Conservation (phyloP, 1,140 invertebrate species). For the Apis laboriosa region DNA sequence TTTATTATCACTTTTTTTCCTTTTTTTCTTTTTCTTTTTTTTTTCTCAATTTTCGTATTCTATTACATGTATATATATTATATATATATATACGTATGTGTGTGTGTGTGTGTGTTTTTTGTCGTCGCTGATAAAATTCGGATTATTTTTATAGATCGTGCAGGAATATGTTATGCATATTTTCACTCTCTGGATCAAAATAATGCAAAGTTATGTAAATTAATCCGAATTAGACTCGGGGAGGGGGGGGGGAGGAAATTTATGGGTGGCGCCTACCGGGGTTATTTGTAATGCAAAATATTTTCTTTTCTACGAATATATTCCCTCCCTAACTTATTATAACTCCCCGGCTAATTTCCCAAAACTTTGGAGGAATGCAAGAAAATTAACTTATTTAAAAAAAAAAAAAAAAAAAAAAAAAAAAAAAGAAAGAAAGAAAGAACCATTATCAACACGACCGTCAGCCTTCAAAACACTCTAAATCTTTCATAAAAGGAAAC, state of each 20-base stretch:
- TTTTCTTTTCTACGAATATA: neutral
- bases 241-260: too few relatives aligned
- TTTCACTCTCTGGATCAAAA: neutral
- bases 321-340: too few relatives aligned
- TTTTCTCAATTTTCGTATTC: neutral
- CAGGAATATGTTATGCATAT: neutral
- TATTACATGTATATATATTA: too few relatives aligned
- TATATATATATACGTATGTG: too few relatives aligned
- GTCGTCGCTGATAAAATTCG: neutral
- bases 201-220: slow-evolving; percentile 4
- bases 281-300: neutral
- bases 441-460: neutral
- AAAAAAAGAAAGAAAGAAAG: too few relatives aligned
- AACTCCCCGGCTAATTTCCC: too few relatives aligned
- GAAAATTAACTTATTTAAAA: too few relatives aligned
- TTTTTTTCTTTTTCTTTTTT: too few relatives aligned
- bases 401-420: too few relatives aligned
- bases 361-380: too few relatives aligned
- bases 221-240: neutral
- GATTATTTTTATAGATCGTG: neutral
- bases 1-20: neutral
- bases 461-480: neutral
- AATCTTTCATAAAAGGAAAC: neutral
- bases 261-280: neutral
- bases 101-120: neutral